Evolutionary conservation across 2,797 vertebrate species (phyloP).

Genomic region (Choloepus didactylus): DNA sequence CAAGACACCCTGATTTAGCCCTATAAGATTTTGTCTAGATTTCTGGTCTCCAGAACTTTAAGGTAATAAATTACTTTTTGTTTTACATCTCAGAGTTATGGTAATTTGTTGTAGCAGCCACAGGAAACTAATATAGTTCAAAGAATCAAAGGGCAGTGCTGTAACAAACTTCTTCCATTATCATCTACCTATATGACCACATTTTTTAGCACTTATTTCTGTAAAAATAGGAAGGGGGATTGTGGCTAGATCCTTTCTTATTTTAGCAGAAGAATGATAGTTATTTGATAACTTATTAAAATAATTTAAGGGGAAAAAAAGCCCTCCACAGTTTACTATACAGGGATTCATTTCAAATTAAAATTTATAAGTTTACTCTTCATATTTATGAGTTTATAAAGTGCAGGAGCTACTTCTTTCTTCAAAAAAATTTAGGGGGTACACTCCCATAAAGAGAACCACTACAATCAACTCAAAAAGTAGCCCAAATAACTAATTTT

Average conservation of each 20-base stretch:
- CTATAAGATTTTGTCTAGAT: neutral
- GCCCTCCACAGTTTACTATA: neutral
- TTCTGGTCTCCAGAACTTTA: neutral
- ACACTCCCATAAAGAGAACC: neutral
- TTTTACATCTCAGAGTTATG: neutral
- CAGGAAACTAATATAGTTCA: neutral
- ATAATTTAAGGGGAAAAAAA: neutral
- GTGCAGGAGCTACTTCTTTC: slow-evolving; percentile 12
- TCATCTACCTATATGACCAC: neutral
- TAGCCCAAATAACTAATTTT: neutral
- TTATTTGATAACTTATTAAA: slow-evolving; percentile 21
- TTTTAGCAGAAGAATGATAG: neutral
- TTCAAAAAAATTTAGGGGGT: neutral
- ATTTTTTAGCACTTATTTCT: neutral
- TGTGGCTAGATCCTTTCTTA: neutral
- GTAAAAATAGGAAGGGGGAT: neutral
- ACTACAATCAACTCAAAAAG: neutral
- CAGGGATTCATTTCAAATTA: neutral
- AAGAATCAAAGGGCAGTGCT: neutral
- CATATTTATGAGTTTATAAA: slow-evolving; percentile 1
- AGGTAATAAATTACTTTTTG: neutral
- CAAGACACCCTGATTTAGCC: neutral
- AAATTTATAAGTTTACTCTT: neutral
- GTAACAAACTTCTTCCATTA: neutral
- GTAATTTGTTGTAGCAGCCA: neutral